Conservation (phyloP, 2,113 vertebrate species). For the Aix galericulata region DNA sequence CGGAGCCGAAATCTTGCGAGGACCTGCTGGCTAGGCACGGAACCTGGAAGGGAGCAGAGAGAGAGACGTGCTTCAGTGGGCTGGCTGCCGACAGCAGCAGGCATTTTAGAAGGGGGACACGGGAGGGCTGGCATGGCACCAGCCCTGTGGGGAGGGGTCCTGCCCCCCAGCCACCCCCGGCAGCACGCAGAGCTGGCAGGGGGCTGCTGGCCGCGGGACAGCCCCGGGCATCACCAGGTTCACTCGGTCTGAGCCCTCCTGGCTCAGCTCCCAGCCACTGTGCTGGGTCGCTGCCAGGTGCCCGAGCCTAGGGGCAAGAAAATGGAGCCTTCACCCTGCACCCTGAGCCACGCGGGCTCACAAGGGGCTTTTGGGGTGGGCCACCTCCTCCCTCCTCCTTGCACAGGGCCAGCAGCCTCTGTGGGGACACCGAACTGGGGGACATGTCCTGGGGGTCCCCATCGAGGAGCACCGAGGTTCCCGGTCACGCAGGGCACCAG, state of each 20-base stretch:
- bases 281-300: not conserved
- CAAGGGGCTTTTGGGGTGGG: too few relatives aligned
- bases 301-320: not conserved
- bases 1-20: slow-evolving; percentile 25
- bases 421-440: too few relatives aligned
- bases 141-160: not conserved
- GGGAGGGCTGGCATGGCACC: not conserved
- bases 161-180: not conserved
- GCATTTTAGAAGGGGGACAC: not conserved
- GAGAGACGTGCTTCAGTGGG: not conserved
- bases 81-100: not conserved
- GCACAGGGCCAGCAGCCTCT: too few relatives aligned
- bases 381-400: too few relatives aligned
- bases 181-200: not conserved
- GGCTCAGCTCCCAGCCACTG: not conserved
- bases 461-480: too few relatives aligned
- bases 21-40: not conserved
- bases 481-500: too few relatives aligned
- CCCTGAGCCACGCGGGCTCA: too few relatives aligned
- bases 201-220: not conserved
- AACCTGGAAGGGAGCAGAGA: slow-evolving; percentile 35
- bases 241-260: not conserved
- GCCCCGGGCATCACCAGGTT: not conserved
- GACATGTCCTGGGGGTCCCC: too few relatives aligned
- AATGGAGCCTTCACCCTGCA: not conserved